Evolutionary conservation across 2,797 vertebrate genomes (phyloP).

Genomic region (Paguma larvata): DNA sequence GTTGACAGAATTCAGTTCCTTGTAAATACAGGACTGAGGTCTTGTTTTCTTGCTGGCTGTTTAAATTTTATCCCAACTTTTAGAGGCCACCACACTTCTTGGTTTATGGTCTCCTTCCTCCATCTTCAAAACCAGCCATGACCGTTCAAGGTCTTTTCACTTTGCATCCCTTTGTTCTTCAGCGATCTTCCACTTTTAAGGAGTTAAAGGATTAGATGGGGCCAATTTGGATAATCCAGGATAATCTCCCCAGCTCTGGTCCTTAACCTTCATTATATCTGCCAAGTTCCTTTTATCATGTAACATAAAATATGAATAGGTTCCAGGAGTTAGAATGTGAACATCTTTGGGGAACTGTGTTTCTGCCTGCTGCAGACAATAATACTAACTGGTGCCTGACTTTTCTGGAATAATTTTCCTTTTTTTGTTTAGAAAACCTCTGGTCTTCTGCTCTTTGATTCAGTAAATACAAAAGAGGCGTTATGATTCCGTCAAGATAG

Average conservation of each 20-base stretch:
- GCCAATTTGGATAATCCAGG: background rate
- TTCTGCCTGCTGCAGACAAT: background rate
- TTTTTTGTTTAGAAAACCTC: constrained; percentile 66
- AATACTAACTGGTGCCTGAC: background rate
- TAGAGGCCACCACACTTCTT: background rate
- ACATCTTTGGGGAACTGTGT: background rate
- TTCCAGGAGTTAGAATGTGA: background rate
- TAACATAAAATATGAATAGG: background rate
- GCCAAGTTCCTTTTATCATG: background rate
- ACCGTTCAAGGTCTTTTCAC: background rate
- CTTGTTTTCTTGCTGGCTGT: background rate
- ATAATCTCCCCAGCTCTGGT: background rate
- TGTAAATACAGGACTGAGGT: background rate
- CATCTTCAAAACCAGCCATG: background rate
- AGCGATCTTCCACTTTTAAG: background rate
- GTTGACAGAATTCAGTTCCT: background rate
- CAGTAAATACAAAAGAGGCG: constrained; percentile 39
- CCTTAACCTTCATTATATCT: background rate
- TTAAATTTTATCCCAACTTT: background rate
- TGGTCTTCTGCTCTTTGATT: constrained; percentile 50
- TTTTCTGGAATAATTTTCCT: background rate
- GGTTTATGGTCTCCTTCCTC: background rate
- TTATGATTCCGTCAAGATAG: constrained; percentile 52
- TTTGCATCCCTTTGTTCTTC: background rate
- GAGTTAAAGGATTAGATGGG: background rate